Evolutionary conservation across 1,140 invertebrate species (phyloP).

Genomic region (Sminthurinus signatus): DNA sequence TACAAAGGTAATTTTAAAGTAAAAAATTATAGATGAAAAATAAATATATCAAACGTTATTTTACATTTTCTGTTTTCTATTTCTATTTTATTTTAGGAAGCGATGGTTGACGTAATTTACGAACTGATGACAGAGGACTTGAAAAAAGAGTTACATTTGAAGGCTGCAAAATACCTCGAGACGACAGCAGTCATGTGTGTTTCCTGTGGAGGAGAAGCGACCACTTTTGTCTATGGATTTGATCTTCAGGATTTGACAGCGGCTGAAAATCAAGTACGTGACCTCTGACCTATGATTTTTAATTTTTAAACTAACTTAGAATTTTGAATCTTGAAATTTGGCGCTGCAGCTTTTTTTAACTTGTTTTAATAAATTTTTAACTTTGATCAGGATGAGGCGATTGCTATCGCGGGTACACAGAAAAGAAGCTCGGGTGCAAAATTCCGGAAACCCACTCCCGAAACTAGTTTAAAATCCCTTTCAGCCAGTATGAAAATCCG

Average conservation of each 20-base stretch:
- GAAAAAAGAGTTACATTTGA: constrained; percentile 30
- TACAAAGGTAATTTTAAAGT: background rate
- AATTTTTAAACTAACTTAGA: too few species aligned
- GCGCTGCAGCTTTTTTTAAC: background rate
- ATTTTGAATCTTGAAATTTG: background rate
- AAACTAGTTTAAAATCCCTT: too few species aligned
- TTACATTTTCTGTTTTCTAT: background rate
- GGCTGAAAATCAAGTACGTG: background rate
- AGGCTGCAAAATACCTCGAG: constrained; percentile 34
- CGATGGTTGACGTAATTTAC: constrained; percentile 34
- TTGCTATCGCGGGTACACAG: background rate
- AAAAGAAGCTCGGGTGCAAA: too few species aligned
- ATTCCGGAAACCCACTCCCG: too few species aligned
- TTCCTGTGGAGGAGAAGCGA: constrained; percentile 25
- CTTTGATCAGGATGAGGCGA: background rate
- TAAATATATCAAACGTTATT: background rate
- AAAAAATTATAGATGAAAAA: background rate
- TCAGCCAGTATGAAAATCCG: too few species aligned
- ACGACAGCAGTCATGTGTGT: constrained; percentile 17
- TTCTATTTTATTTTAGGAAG: constrained; percentile 15
- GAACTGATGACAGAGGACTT: constrained; percentile 36
- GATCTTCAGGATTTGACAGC: background rate
- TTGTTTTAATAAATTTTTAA: background rate
- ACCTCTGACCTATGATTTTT: too few species aligned
- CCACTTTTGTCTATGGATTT: constrained; percentile 30